phyloP scores from a whole-genome alignment of 2,113 vertebrate species.

The Cryptotis parvus region DNA sequence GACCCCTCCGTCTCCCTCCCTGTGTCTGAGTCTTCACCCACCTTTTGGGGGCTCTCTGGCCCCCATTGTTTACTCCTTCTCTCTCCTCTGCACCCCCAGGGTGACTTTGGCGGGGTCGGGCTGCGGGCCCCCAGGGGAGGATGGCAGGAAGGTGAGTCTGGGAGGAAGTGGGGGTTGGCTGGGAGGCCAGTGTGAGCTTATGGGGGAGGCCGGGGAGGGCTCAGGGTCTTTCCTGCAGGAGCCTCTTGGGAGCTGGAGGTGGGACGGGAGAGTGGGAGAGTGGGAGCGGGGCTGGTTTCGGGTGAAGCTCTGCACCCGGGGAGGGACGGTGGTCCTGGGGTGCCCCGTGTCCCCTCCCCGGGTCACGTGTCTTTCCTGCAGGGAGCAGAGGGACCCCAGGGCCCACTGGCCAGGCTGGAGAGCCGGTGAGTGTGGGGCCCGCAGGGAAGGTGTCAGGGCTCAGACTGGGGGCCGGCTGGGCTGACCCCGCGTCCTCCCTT shows the following conservation, averaged over 20 bases:
- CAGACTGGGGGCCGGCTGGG: fast-evolving
- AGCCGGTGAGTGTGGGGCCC: slow-evolving; percentile 91
- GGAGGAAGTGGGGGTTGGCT: neutral
- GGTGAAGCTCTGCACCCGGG: neutral
- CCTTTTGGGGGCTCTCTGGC: no score
- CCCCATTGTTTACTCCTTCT: neutral
- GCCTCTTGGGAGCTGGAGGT: no score
- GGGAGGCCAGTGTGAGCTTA: neutral
- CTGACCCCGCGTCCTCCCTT: neutral
- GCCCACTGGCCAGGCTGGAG: slow-evolving; percentile 92
- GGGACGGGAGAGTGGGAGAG: neutral
- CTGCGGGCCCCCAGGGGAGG: slow-evolving; percentile 89
- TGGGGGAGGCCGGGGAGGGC: neutral
- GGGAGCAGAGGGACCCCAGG: slow-evolving; percentile 92
- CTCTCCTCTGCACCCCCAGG: slow-evolving; percentile 83
- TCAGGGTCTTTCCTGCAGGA: neutral
- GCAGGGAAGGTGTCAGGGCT: neutral
- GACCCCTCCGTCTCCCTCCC: neutral
- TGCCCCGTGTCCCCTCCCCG: neutral
- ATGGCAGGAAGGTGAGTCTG: slow-evolving; percentile 90
- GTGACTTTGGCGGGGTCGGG: slow-evolving; percentile 92
- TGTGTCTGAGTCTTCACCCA: neutral
- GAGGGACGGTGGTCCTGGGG: neutral
- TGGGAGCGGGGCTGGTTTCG: fast-evolving
- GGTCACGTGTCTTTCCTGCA: slow-evolving; percentile 69